Evolutionary conservation across 2,888 invertebrate species (phyloP).

Genomic region (Xestia ashworthii): DNA sequence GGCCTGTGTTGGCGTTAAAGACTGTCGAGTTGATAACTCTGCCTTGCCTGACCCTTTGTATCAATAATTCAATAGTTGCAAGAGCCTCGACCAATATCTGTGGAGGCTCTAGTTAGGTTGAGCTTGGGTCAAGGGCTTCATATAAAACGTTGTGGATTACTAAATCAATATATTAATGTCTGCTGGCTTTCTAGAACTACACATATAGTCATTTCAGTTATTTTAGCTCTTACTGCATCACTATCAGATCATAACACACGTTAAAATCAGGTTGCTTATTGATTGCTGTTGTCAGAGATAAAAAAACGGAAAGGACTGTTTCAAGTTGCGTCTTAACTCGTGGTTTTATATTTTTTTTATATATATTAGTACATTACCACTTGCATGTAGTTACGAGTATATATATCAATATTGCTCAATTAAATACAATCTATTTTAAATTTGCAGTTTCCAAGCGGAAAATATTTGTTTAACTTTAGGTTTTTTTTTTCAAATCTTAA

Average conservation of each 20-base stretch:
- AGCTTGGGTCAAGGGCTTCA: slow-evolving; percentile 10
- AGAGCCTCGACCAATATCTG: neutral
- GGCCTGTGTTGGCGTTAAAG: neutral
- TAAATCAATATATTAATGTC: neutral
- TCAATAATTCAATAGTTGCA: neutral
- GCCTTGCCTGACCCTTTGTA: neutral
- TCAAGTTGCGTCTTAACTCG: neutral
- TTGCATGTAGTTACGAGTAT: neutral
- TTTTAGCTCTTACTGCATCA: neutral
- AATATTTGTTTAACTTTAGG: neutral
- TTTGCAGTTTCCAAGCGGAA: neutral
- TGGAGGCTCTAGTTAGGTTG: neutral
- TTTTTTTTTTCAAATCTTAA: neutral
- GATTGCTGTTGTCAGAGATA: neutral
- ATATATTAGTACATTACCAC: neutral
- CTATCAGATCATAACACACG: neutral
- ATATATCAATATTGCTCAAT: neutral
- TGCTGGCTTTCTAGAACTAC: neutral
- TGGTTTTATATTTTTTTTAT: neutral
- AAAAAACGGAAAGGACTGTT: neutral
- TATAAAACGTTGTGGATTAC: neutral
- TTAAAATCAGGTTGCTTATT: neutral
- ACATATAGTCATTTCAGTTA: too few species aligned
- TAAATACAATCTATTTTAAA: neutral
- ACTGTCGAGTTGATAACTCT: neutral